Evolutionary conservation across 2,113 vertebrate species (phyloP), one percentile per base, ranked within the genome.

Genomic region (Psephotus haematonotus): DNA sequence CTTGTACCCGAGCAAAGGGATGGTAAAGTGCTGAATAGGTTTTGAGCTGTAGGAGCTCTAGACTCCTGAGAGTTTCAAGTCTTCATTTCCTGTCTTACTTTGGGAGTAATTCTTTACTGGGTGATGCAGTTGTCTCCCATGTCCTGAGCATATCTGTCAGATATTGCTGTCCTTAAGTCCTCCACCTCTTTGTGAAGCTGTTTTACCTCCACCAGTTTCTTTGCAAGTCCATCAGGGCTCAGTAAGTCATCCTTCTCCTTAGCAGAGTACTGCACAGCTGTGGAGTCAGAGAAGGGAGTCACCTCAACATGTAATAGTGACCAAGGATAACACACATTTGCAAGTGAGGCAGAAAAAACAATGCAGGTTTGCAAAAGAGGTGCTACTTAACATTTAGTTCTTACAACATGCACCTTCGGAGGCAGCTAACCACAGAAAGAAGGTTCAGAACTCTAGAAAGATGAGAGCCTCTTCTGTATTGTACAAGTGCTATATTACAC

Each of bases 91-190:
- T 49, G 50, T 8, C 91, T 95, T 94, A 95, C 90, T 93, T 76
- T 88, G 83, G 52, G 63, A 86, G 82, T 11, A 79, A 79, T 59
- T 86, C 89, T 88, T 98, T 94, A 99, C 90, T 99, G 98, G n/a
- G 99, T 99, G 92, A 99, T 99, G 97, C 99, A 99, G 98, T 99
- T 99, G 85, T 99, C 99, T 60, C 99, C 99, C 99, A 99, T 99
- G 97, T 99, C 99, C 98, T 99, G 99, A 23, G 99, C 99, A 0
- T 99, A 99, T 96, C 99, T 98, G 97, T 99, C 99, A 63, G 99
- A 99, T 92, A 99, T 98, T 3, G 98, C 98, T 6, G 99, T 99
- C 79, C 99, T 98, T 35, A 99, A 98, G 28, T 99, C 99, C 92
- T 99, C 99, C 4, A 99, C 98, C 19, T 99, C 99, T 39, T 95